Evolutionary conservation across 30 jellyfish, hydroid and myxozoan species (phyloP).

Genomic region (Aurelia aurita): DNA sequence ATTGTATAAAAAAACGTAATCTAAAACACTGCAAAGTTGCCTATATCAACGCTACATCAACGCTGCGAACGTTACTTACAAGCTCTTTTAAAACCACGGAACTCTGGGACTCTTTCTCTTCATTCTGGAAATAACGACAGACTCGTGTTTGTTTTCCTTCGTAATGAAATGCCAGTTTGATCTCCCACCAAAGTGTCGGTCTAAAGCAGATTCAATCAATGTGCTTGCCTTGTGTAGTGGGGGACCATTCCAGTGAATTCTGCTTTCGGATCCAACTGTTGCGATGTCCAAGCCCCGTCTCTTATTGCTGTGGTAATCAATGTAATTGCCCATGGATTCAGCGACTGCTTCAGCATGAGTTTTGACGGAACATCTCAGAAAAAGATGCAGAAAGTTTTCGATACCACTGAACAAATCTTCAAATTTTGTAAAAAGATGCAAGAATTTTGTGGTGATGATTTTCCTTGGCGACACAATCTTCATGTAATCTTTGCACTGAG

Average conservation of each 20-base stretch:
- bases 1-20: no score
- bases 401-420: slow-evolving; percentile 48
- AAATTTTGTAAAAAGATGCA: slow-evolving; percentile 54
- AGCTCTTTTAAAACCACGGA: no score
- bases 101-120: no score
- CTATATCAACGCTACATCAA: no score
- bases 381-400: slow-evolving; percentile 47
- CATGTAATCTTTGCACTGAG: slow-evolving; percentile 45
- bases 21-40: no score
- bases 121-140: no score
- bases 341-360: slow-evolving; percentile 58
- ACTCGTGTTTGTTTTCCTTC: no score
- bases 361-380: slow-evolving; percentile 46
- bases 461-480: slow-evolving; percentile 37
- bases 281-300: slow-evolving; percentile 41
- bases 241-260: slow-evolving; percentile 68
- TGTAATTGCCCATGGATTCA: slow-evolving; percentile 48
- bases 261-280: slow-evolving; percentile 51
- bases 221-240: slow-evolving; percentile 47
- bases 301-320: slow-evolving; percentile 33
- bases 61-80: no score
- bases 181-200: no score
- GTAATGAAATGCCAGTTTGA: no score
- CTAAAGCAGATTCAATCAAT: no score
- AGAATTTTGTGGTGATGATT: slow-evolving; percentile 19